Evolutionary conservation across 2,113 vertebrate genomes (phyloP).

Genomic region (Cynocephalus volans): DNA sequence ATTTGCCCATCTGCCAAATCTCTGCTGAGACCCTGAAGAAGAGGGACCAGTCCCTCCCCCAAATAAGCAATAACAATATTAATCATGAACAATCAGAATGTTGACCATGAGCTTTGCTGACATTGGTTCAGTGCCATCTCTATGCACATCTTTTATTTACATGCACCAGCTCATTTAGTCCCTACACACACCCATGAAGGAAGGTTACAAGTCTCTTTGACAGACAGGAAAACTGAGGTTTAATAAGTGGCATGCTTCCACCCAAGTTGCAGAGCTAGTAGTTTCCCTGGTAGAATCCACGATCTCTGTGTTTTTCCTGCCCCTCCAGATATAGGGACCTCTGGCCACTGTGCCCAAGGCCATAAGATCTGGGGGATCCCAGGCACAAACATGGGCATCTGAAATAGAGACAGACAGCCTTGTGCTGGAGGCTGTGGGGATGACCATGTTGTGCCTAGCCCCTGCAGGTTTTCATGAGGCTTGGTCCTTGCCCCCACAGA

Average conservation of each 20-base stretch:
- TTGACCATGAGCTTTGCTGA: conserved; percentile 61
- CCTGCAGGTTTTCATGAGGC: conserved; percentile 35
- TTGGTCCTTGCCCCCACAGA: conserved; percentile 43
- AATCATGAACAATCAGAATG: conserved; percentile 63
- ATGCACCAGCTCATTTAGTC: conserved; percentile 65
- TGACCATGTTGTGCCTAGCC: conserved; percentile 43
- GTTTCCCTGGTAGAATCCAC: conserved; percentile 69
- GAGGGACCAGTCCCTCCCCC: background rate
- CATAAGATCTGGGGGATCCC: conserved; percentile 38
- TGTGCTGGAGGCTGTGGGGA: conserved; percentile 60
- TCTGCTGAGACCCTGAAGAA: conserved; percentile 56
- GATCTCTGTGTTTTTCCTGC: conserved; percentile 56
- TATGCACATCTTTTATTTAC: conserved; percentile 43
- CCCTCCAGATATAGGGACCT: conserved; percentile 40
- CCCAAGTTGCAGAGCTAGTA: conserved; percentile 67
- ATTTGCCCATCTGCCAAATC: conserved; percentile 62
- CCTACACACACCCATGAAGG: conserved; percentile 44
- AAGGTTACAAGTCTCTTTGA: conserved; percentile 64
- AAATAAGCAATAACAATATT: conserved; percentile 63
- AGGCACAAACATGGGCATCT: conserved; percentile 52
- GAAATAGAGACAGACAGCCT: conserved; percentile 69
- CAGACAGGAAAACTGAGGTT: conserved; percentile 67
- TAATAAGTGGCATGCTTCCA: conserved; percentile 51
- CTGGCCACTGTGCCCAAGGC: conserved; percentile 44
- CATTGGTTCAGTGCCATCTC: conserved; percentile 57